phyloP scores from a whole-genome alignment of 2,113 vertebrate genomes.

The Actenoides lindsayi region DNA sequence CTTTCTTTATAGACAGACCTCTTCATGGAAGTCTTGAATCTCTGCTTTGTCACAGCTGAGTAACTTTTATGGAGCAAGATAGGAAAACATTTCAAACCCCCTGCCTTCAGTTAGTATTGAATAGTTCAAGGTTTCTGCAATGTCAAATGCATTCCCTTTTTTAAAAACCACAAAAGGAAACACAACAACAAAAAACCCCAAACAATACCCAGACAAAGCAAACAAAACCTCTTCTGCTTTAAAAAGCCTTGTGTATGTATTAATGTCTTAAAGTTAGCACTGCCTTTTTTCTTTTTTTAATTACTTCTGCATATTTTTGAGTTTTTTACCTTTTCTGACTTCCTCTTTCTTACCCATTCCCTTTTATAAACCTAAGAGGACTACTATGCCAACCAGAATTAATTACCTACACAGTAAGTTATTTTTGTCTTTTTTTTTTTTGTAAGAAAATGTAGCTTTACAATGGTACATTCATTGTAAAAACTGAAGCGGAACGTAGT shows the following conservation, averaged over 20 bases:
- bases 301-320: not conserved
- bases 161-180: not conserved
- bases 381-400: constrained; percentile 80
- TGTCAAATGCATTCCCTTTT: not conserved
- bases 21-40: not conserved
- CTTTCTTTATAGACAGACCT: not conserved
- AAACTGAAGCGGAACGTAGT: constrained; percentile 29
- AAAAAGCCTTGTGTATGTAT: not conserved
- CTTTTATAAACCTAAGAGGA: constrained; percentile 86
- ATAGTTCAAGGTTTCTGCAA: not conserved
- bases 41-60: not conserved
- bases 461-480: constrained; percentile 21
- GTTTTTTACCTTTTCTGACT: constrained; percentile 62
- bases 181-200: not conserved
- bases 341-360: constrained; percentile 67
- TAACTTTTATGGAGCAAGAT: not conserved
- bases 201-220: not conserved
- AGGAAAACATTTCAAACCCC: not conserved
- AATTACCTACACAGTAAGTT: constrained; percentile 90
- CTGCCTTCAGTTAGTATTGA: not conserved
- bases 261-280: not conserved
- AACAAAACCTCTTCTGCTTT: not conserved
- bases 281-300: not conserved
- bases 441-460: constrained; percentile 2
- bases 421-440: not conserved